Evolutionary conservation across 2,113 vertebrate genomes (phyloP), one percentile per base, ranked within the genome.

Genomic region (Thalassarche chlororhynchos): DNA sequence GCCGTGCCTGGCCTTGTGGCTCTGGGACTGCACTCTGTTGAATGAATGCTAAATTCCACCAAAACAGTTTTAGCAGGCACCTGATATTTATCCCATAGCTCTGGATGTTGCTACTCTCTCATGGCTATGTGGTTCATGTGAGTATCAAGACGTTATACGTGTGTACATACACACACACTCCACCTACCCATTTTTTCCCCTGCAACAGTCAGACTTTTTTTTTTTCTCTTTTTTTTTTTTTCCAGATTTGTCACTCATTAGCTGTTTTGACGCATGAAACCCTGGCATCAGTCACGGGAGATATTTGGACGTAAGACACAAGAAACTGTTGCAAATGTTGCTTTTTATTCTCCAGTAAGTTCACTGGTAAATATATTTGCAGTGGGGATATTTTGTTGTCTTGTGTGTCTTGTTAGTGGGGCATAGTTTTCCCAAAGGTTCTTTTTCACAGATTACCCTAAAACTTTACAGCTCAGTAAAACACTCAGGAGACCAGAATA

Each of bases 111-210:
- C 52, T 46, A 5, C 34, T 70, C 51, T 23, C 31, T 6, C 0
- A 0, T 12, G 65, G 60, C 23, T 40, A 8, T 13, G n/a, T 26
- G 78, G 44, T 32, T 72, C 31, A 23, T 21, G 21, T 0, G 1
- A 55, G 49, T 23, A 68, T 13, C 64, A 20, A 70, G 36, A 17
- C 14, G 34, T 46, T 15, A 31, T 10, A 38, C 32, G 38, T 72
- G 36, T 12, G 6, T 25, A 49, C 8, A 66, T 5, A 40, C 70
- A 42, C 54, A 34, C 51, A 32, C 5, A 23, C 29, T 55, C 65
- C 76, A 24, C 64, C 55, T 32, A 58, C 87, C 28, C 26, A 25
- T 40, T 10, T 40, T 46, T 49, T 38, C 40, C 60, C 69, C 25
- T 2, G 3, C 66, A 51, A 17, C 46, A 65, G 19, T 62, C 54